phyloP scores from a whole-genome alignment of 2,888 invertebrate genomes.

The Drosophila kanekoi region DNA sequence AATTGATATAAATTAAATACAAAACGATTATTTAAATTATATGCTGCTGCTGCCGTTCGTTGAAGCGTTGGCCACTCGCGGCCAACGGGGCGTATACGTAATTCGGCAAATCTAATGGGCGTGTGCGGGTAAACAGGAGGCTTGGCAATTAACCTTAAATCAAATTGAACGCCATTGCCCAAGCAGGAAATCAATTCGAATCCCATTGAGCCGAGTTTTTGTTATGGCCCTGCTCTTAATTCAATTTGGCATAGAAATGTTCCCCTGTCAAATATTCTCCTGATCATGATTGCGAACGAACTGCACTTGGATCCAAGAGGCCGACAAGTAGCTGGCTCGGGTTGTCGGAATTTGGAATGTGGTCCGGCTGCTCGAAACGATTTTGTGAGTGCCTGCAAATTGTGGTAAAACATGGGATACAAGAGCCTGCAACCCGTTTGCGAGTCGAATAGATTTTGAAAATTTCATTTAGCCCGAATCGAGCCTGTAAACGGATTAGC shows the following conservation, averaged over 20 bases:
- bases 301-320: no score
- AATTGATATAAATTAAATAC: slow-evolving; percentile 56
- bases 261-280: background rate
- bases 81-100: slow-evolving; percentile 28
- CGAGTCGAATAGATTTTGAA: no score
- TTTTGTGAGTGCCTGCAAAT: no score
- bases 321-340: no score
- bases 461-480: no score
- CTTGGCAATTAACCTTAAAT: slow-evolving; percentile 20
- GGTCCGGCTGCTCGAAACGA: no score
- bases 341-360: no score
- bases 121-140: background rate
- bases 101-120: slow-evolving; percentile 12
- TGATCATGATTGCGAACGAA: background rate
- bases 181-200: background rate
- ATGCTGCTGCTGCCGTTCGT: background rate
- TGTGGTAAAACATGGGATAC: no score
- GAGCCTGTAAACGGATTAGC: no score
- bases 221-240: background rate
- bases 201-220: slow-evolving; percentile 8
- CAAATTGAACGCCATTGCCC: slow-evolving; percentile 4
- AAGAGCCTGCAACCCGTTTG: no score
- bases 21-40: slow-evolving; percentile 35
- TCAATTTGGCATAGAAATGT: background rate
- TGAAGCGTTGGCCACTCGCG: background rate